Base-by-base conservation (phyloP, 2,113 vertebrate genomes). In the Muntiacus muntjak region DNA sequence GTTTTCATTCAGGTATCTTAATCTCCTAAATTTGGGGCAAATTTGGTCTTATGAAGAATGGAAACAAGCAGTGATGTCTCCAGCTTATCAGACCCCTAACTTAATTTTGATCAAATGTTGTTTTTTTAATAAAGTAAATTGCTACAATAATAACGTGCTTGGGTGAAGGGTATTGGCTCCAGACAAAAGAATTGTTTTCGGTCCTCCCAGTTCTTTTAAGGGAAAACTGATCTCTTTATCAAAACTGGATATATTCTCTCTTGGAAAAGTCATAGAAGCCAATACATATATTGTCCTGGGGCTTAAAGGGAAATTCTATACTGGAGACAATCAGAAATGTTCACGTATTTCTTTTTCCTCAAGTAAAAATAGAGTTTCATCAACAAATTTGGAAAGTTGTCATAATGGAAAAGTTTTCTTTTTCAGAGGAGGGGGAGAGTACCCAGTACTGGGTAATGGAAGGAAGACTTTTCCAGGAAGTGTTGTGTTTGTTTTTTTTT, bases 121-220 rank as follows among this genome's bases (percentile, higher is more conserved):
- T 82, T 76, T 88, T 58, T 96, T 62, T 54, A 6, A 95, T 88
- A 89, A 88, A 96, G 83, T 95, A 71, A 83, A 94, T 93, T 81
- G 92, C 92, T 96, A 96, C 67, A 87, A 98, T 97, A 98, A 97
- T 97, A 97, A 95, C 97, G 94, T 86, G 64, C 92, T 97, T 96
- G 84, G 84, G 36, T 91, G 64, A 91, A 94, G 45, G 50, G 30
- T 93, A n/a, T 79, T 97, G 89, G 96, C 92, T 96, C n/a, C 17
- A 28, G 92, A 88, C 90, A 85, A 76, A 97, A 81, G 58, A 52
- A 83, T 81, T 88, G 16, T 93, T 87, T 58, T 87, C 3, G 50
- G 50, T 54, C 58, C 62, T 64, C 54, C 36, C 79, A 50, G 78
- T 96, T 95, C 93, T 92, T 84, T 57, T 14, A 86, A 78, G 58